These are phyloP conservation scores for Trachymyrmex septentrionalis DNA, from an alignment of 1,140 invertebrate species.

Conservation along the genomic window DNA sequence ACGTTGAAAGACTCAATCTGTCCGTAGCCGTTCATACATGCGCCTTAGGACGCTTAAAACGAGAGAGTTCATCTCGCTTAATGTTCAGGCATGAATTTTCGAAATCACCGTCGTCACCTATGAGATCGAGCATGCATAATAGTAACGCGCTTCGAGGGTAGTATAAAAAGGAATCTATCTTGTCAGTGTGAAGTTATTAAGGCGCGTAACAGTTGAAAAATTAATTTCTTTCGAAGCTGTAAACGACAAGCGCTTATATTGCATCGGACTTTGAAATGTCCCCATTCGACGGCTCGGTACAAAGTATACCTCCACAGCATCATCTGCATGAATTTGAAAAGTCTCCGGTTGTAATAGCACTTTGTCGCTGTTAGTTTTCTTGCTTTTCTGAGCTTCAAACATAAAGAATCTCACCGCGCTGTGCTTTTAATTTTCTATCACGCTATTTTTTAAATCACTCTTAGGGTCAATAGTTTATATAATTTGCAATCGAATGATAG, in stretches of 20 bases:
- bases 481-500: not conserved
- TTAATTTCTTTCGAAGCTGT: conserved; percentile 64
- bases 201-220: conserved; percentile 58
- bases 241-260: conserved; percentile 71
- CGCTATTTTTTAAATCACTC: not conserved
- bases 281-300: conserved; percentile 62
- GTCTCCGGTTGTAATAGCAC: conserved; percentile 12
- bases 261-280: conserved; percentile 75
- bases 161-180: conserved; percentile 72
- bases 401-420: not conserved
- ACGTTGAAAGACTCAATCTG: conserved; percentile 61
- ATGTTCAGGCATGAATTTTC: conserved; percentile 52
- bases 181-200: conserved; percentile 69
- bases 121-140: conserved; percentile 49
- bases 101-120: conserved; percentile 8
- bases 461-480: not conserved
- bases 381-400: conserved; percentile 6
- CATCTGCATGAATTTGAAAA: conserved; percentile 68
- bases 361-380: conserved; percentile 10
- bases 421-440: conserved; percentile 7
- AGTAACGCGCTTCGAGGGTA: not conserved
- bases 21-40: conserved; percentile 42
- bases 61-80: conserved; percentile 49
- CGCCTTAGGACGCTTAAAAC: conserved; percentile 47
- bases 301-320: conserved; percentile 60